phyloP scores from a whole-genome alignment of 2,888 invertebrate species.

The Rhodophaea formosa region DNA sequence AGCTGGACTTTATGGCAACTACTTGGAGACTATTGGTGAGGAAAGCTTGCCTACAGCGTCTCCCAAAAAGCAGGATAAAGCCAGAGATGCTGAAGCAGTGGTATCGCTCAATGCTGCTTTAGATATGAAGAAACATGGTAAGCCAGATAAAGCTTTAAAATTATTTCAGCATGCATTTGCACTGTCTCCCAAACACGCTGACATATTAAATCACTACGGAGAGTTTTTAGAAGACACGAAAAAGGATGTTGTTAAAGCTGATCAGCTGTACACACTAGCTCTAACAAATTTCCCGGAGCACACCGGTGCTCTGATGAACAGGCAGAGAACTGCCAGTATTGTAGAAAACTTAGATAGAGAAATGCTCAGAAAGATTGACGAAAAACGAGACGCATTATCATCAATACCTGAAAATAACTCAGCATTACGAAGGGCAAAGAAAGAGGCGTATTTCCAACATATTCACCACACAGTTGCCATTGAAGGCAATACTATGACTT shows the following conservation, averaged over 20 bases:
- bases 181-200: slow-evolving; percentile 94
- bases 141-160: slow-evolving; percentile 91
- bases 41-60: slow-evolving; percentile 37
- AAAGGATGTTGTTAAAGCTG: slow-evolving; percentile 92
- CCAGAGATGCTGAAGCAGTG: slow-evolving; percentile 86
- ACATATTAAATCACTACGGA: slow-evolving; percentile 95
- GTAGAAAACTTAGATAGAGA: slow-evolving; percentile 94
- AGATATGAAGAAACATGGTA: slow-evolving; percentile 91
- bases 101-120: slow-evolving; percentile 91
- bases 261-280: slow-evolving; percentile 93
- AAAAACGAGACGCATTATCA: slow-evolving; percentile 90
- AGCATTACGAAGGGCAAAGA: slow-evolving; percentile 92
- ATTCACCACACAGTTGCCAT: slow-evolving; percentile 98
- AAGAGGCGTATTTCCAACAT: slow-evolving; percentile 97
- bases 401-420: slow-evolving; percentile 90
- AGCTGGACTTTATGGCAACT: slow-evolving; percentile 64
- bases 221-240: slow-evolving; percentile 94
- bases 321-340: slow-evolving; percentile 91
- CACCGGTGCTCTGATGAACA: slow-evolving; percentile 88
- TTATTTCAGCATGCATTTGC: slow-evolving; percentile 95
- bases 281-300: slow-evolving; percentile 92
- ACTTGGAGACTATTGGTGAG: slow-evolving; percentile 57
- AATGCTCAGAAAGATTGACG: slow-evolving; percentile 89
- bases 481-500: slow-evolving; percentile 98
- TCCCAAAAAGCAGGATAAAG: slow-evolving; percentile 45